Conservation (phyloP, 2,888 invertebrate species). For the Camptogramma bilineatum region DNA sequence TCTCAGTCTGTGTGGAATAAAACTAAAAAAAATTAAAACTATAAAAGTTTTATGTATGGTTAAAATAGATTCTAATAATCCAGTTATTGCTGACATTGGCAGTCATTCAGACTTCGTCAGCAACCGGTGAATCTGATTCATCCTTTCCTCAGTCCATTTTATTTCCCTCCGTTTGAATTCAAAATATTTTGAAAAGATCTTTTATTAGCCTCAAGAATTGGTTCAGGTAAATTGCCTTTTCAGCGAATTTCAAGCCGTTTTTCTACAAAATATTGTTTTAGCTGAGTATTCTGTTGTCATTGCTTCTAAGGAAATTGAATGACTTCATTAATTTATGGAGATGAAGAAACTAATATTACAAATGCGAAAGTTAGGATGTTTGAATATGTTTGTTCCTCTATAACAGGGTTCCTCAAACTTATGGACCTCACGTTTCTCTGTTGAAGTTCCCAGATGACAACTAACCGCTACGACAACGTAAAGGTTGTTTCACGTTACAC, state of each 20-base stretch:
- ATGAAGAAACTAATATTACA: not conserved
- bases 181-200: conserved; percentile 27
- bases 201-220: conserved; percentile 16
- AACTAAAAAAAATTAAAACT: too few species aligned
- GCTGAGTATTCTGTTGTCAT: conserved; percentile 2
- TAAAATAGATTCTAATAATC: not conserved
- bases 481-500: too few species aligned
- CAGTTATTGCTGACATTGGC: not conserved
- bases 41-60: not conserved
- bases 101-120: not conserved
- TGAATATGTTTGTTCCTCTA: too few species aligned
- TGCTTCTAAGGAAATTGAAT: not conserved
- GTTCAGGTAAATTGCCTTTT: conserved; percentile 22
- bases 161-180: conserved; percentile 16
- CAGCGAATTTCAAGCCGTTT: conserved; percentile 4
- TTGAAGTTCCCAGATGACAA: too few species aligned
- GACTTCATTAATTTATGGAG: not conserved
- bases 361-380: too few species aligned
- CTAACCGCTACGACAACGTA: too few species aligned
- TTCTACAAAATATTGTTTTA: conserved; percentile 20
- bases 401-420: too few species aligned
- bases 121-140: conserved; percentile 8
- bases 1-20: too few species aligned
- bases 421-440: too few species aligned
- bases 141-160: conserved; percentile 14